Percentiles rank a stretch among this genome's conserved stretches.
phyloP scores from a whole-genome alignment of 2,797 vertebrate genomes.

The Sebastes iracundus region DNA sequence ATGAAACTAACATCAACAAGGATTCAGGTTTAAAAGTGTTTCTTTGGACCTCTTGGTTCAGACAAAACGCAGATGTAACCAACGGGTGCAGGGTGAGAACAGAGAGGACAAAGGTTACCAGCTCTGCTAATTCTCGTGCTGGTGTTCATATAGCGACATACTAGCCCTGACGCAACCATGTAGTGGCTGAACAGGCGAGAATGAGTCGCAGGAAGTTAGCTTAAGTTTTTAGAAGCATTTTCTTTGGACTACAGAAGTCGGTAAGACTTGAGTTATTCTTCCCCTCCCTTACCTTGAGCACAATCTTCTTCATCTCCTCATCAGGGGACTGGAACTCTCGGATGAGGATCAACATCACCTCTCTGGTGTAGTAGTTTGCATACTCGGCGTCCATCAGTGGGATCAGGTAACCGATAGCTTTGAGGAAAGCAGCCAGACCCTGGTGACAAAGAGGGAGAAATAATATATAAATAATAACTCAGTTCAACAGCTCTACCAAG shows the following conservation, averaged over 20 bases:
- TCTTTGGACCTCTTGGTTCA: neutral
- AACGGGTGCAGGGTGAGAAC: slow-evolving; percentile 66
- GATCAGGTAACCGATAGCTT: slow-evolving; percentile 98
- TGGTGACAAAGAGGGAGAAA: slow-evolving; percentile 52
- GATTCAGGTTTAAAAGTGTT: neutral
- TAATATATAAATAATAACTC: neutral
- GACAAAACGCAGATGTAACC: slow-evolving; percentile 33
- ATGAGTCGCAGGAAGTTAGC: slow-evolving; percentile 40
- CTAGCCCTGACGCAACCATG: slow-evolving; percentile 64
- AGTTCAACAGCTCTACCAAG: rapidly evolving
- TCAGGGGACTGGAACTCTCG: slow-evolving; percentile 99
- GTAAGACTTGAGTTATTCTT: too few relatives aligned
- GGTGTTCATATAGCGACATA: slow-evolving; percentile 55
- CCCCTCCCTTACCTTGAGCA: slow-evolving; percentile 88
- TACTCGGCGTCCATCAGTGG: slow-evolving; percentile 99
- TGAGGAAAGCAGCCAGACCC: slow-evolving; percentile 98
- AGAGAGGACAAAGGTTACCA: slow-evolving; percentile 26
- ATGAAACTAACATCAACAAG: neutral
- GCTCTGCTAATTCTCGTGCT: slow-evolving; percentile 58
- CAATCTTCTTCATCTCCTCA: slow-evolving; percentile 99
- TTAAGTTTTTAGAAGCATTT: neutral
- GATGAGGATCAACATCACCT: slow-evolving; percentile 99
- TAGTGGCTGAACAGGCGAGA: slow-evolving; percentile 61
- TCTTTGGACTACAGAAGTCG: rapidly evolving
- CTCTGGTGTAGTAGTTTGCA: slow-evolving; percentile 98